Conservation (phyloP, 2,113 vertebrate genomes). For the Bambusicola thoracicus region DNA sequence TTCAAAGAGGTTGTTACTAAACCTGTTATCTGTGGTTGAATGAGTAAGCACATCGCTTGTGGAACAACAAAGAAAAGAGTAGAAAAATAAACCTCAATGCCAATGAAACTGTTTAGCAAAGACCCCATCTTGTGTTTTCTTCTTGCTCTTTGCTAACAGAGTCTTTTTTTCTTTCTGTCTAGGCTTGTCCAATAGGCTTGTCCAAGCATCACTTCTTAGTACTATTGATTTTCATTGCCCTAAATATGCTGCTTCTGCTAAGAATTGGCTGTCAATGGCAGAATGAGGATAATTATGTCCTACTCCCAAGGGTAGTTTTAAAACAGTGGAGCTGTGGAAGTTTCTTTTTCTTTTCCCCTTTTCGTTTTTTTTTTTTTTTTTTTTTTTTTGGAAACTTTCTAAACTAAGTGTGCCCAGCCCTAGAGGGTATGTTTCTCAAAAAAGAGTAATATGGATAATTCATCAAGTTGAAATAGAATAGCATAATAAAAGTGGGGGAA, state of each 20-base stretch:
- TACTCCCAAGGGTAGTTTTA: neutral
- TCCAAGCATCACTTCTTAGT: neutral
- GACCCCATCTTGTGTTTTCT: neutral
- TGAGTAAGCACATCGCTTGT: neutral
- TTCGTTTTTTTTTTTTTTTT: neutral
- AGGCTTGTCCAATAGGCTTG: neutral
- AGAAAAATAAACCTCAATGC: neutral
- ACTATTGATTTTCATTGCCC: neutral
- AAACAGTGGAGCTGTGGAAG: neutral
- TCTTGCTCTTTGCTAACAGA: neutral
- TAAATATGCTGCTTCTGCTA: neutral
- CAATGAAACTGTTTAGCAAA: neutral
- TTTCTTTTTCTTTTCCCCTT: constrained; percentile 1
- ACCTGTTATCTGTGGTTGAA: neutral
- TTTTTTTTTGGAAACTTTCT: constrained; percentile 18
- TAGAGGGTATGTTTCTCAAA: constrained; percentile 42
- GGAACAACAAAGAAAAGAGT: neutral
- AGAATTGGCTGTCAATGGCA: neutral
- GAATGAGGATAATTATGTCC: neutral
- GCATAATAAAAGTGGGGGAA: constrained; percentile 43
- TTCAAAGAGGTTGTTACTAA: neutral
- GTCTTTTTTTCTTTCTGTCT: neutral
- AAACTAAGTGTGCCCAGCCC: constrained; percentile 5
- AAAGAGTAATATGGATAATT: constrained; percentile 56
- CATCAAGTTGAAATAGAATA: constrained; percentile 63